Base-by-base conservation (phyloP, 2,797 vertebrate species). In the Saguinus oedipus region DNA sequence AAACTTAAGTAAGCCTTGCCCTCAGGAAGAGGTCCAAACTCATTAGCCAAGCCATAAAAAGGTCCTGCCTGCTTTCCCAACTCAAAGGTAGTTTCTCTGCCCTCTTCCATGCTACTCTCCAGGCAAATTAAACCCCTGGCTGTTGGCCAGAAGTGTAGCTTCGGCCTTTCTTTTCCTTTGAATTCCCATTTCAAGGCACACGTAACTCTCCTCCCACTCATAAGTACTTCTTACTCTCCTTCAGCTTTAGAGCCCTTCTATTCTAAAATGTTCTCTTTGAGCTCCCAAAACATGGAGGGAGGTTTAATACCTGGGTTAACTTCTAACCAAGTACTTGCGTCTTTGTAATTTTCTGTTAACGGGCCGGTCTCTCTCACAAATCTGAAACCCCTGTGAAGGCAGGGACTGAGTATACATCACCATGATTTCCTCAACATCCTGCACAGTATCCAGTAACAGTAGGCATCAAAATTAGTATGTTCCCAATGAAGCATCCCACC, bases 11-110 rank as follows among this genome's bases (percentile, higher is more conserved):
- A 90, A 81, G 78, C 33, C 22, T 44, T 72, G 88, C 76, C 86
- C 20, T 95, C 81, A 90, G 70, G 81, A 97, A 92, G 26, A 81
- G 44, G 11, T 80, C 68, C 83, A 93, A 53, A 89, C 75, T 87
- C 48, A 0, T 90, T 59, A 85, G 53, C 44, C 9, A 81, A 44
- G 85, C 75, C 87, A 39, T 76, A 17, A 88, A 94, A 91, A 27
- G 53, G 6, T 42, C 36, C 33, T 5, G 8, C 55, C 20, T 64
- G 57, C 89, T 72, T 80, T 78, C 93, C 44, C 50, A 90, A 30
- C 88, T 64, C 39, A 36, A n/a, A 90, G 14, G 78, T 42, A 68
- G 36, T 85, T 78, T 57, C 57, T 19, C 26, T 2, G 46, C 30
- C 42, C 13, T 36, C 50, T 82, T 46, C 89, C 68, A 36, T 1